These are phyloP conservation scores for Bombus balteatus DNA, from an alignment of 1,140 invertebrate genomes.

Conservation along the genomic window DNA sequence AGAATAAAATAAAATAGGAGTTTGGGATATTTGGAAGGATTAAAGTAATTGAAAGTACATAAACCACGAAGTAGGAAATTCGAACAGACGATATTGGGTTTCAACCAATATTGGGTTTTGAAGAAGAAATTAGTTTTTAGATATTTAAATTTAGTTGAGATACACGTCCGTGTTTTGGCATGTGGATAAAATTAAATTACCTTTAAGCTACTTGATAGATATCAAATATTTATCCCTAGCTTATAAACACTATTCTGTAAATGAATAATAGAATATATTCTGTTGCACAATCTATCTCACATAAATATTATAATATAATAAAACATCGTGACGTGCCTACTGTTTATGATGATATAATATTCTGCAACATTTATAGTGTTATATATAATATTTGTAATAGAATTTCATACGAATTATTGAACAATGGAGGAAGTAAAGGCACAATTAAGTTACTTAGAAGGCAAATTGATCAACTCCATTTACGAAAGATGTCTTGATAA, in stretches of 20 bases:
- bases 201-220: background rate
- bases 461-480: too few species aligned
- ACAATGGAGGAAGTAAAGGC: too few species aligned
- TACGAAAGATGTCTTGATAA: too few species aligned
- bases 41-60: background rate
- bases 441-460: background rate
- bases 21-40: background rate
- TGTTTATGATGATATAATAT: background rate
- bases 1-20: background rate
- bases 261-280: background rate
- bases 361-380: background rate
- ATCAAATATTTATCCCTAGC: background rate
- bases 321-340: background rate
- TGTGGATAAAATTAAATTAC: background rate
- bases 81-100: background rate
- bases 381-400: too few species aligned
- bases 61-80: background rate
- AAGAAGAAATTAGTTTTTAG: background rate
- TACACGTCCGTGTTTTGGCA: background rate
- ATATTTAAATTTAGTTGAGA: background rate
- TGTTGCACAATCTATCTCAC: background rate
- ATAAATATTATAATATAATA: background rate
- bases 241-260: background rate
- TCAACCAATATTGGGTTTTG: too few species aligned
- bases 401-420: background rate